Evolutionary conservation across 2,888 invertebrate genomes (phyloP).

Genomic region (Leptura quadrifasciata): DNA sequence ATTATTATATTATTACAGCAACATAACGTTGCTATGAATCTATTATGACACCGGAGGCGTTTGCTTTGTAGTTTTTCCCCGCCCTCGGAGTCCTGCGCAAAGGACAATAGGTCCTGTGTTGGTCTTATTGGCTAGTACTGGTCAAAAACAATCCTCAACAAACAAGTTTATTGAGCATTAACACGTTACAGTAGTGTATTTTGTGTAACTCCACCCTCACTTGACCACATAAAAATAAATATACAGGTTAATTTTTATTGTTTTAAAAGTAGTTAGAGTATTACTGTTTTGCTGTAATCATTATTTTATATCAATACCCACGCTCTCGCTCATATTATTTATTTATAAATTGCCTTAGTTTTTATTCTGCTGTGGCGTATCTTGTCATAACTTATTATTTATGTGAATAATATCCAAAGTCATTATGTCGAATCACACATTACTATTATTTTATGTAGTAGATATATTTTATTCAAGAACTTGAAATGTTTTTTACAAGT

Average conservation of each 20-base stretch:
- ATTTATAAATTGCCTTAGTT: slow-evolving; percentile 61
- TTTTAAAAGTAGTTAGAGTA: slow-evolving; percentile 41
- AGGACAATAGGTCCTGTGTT: slow-evolving; percentile 52
- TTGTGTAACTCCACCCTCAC: slow-evolving; percentile 63
- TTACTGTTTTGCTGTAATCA: slow-evolving; percentile 49
- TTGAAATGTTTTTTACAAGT: slow-evolving; percentile 13
- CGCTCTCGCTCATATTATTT: slow-evolving; percentile 61
- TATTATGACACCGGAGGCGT: slow-evolving; percentile 67
- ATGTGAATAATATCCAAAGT: slow-evolving; percentile 58
- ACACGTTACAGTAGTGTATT: slow-evolving; percentile 55
- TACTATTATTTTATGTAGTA: slow-evolving; percentile 50
- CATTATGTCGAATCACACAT: slow-evolving; percentile 58
- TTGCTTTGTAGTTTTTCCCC: slow-evolving; percentile 64
- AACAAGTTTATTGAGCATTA: slow-evolving; percentile 51
- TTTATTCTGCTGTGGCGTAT: slow-evolving; percentile 58
- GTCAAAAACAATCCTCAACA: slow-evolving; percentile 48
- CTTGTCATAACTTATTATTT: slow-evolving; percentile 61
- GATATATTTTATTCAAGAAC: slow-evolving; percentile 46
- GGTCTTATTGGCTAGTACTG: slow-evolving; percentile 60
- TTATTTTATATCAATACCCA: slow-evolving; percentile 58
- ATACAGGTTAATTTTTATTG: slow-evolving; percentile 44
- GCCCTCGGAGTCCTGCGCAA: slow-evolving; percentile 67
- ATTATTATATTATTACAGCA: slow-evolving; percentile 60
- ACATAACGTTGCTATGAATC: slow-evolving; percentile 66
- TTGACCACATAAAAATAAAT: slow-evolving; percentile 46